Evolutionary conservation across 2,113 vertebrate species (phyloP).

Genomic region (Otocyon megalotis): DNA sequence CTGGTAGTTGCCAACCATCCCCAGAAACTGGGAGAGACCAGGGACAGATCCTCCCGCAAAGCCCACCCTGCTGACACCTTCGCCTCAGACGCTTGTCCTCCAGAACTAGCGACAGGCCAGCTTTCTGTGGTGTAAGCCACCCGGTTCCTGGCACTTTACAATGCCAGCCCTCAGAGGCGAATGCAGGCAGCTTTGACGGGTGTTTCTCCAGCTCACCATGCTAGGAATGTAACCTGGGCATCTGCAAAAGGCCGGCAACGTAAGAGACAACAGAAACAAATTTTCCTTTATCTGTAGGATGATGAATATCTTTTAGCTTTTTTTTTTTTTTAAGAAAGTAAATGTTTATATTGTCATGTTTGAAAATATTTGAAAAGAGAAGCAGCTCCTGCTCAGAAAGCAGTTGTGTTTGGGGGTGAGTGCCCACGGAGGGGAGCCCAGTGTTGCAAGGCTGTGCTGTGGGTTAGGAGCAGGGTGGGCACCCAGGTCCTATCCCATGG

Average conservation of each 20-base stretch:
- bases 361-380: background rate
- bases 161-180: rapidly evolving
- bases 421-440: rapidly evolving
- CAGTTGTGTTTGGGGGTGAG: background rate
- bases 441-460: rapidly evolving
- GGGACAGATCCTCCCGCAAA: background rate
- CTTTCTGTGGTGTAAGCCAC: rapidly evolving
- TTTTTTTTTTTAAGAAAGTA: background rate
- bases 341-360: background rate
- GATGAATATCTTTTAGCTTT: background rate
- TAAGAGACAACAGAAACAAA: background rate
- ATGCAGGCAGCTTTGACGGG: background rate
- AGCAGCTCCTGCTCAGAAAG: background rate
- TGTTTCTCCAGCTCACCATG: rapidly evolving
- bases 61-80: too few relatives aligned
- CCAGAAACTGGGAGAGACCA: background rate
- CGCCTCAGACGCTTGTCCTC: background rate
- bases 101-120: rapidly evolving
- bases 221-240: rapidly evolving
- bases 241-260: background rate
- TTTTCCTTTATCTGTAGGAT: background rate
- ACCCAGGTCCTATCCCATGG: rapidly evolving
- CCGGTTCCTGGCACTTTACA: rapidly evolving
- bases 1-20: background rate
- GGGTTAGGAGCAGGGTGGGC: rapidly evolving